A percentile compares a stretch with the other conserved stretches of the same genome.
These are phyloP conservation scores for Otolemur crassicaudatus DNA, from an alignment of 2,797 vertebrate genomes.

Conservation along the genomic window DNA sequence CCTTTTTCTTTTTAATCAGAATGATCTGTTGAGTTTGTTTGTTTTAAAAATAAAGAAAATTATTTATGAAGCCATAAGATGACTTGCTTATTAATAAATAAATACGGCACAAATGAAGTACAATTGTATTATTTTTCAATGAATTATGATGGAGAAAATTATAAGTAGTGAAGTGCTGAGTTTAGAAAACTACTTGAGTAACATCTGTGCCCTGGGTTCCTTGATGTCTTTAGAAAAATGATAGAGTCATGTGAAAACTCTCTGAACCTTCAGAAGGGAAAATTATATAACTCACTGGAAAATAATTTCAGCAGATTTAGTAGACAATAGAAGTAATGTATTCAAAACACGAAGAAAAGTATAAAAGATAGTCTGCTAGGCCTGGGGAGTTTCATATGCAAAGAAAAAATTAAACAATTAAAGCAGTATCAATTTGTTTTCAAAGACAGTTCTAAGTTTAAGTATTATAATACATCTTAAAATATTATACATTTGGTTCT, in stretches of 20 bases:
- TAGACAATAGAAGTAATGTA: slow-evolving; percentile 31
- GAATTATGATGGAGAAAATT: slow-evolving; percentile 23
- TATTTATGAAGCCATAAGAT: not conserved
- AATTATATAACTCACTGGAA: slow-evolving; percentile 53
- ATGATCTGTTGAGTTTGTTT: not conserved
- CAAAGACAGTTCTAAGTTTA: slow-evolving; percentile 61
- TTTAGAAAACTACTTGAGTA: slow-evolving; percentile 50
- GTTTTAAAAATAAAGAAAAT: slow-evolving; percentile 51
- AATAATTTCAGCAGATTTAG: slow-evolving; percentile 63
- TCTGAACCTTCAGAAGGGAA: slow-evolving; percentile 48
- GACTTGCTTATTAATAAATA: not conserved
- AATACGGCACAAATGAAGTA: not conserved
- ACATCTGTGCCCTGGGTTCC: slow-evolving; percentile 8
- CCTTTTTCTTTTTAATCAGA: not conserved
- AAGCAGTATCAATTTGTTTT: slow-evolving; percentile 61
- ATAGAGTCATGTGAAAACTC: slow-evolving; percentile 14
- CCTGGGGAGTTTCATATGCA: slow-evolving; percentile 15
- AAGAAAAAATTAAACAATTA: slow-evolving; percentile 34
- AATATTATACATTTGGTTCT: not conserved
- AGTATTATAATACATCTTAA: slow-evolving; percentile 30
- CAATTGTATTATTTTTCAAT: slow-evolving; percentile 2
- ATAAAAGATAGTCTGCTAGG: slow-evolving; percentile 23
- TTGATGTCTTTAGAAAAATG: slow-evolving; percentile 47
- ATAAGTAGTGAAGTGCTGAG: slow-evolving; percentile 57
- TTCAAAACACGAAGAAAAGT: slow-evolving; percentile 53